Evolutionary conservation across 2,888 invertebrate species (phyloP).

Genomic region (Xiphydria camelus): DNA sequence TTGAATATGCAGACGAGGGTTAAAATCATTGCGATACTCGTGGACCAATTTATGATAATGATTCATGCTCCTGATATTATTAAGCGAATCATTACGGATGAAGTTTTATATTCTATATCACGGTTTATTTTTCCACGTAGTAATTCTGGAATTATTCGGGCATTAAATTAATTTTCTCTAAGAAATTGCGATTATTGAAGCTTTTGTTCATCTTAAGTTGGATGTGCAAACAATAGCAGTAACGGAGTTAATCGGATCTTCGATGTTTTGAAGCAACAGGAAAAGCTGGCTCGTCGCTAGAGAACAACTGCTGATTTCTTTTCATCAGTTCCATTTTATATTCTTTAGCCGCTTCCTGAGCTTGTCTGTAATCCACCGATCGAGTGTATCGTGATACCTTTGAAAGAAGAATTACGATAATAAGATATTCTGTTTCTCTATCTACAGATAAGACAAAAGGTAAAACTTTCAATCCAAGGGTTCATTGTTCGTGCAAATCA

Average conservation of each 20-base stretch:
- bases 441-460: not conserved
- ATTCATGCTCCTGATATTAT: too few species aligned
- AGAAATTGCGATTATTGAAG: too few species aligned
- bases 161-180: too few species aligned
- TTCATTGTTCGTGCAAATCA: too few species aligned
- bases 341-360: constrained; percentile 27
- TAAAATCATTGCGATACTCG: constrained; percentile 29
- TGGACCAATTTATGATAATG: constrained; percentile 44
- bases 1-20: constrained; percentile 35
- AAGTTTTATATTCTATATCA: too few species aligned
- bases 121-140: too few species aligned
- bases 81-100: too few species aligned
- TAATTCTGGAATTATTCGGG: too few species aligned
- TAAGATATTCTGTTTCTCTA: constrained; percentile 21
- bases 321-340: constrained; percentile 27
- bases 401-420: constrained; percentile 19
- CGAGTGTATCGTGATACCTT: constrained; percentile 37
- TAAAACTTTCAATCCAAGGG: too few species aligned
- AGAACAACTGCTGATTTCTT: constrained; percentile 20
- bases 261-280: constrained; percentile 29
- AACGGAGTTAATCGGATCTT: too few species aligned
- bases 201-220: too few species aligned
- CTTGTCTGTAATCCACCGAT: constrained; percentile 32
- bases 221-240: too few species aligned
- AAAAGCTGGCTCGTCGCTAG: not conserved